Conservation (phyloP, 1,140 invertebrate genomes). For the Lamellibrachia luymesi region DNA sequence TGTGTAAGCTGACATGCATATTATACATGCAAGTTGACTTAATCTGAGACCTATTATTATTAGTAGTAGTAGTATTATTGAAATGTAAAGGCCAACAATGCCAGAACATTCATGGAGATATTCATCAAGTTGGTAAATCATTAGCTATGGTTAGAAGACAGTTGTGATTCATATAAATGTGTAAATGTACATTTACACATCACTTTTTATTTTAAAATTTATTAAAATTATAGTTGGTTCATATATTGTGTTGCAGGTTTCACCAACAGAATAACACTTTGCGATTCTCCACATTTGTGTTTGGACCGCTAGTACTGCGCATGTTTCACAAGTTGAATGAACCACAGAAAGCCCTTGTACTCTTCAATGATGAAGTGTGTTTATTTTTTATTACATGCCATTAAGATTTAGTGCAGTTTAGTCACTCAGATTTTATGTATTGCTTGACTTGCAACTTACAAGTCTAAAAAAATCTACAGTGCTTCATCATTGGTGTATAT, state of each 20-base stretch:
- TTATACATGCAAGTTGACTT: too few species aligned
- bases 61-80: too few species aligned
- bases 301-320: constrained; percentile 82
- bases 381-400: constrained; percentile 12
- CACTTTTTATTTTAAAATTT: neutral
- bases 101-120: too few species aligned
- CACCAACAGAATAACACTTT: constrained; percentile 70
- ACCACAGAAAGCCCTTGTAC: constrained; percentile 66
- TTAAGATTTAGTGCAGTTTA: constrained; percentile 1
- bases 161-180: neutral
- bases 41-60: too few species aligned
- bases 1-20: too few species aligned
- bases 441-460: neutral
- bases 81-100: too few species aligned
- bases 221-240: neutral
- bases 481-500: too few species aligned
- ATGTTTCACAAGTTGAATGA: constrained; percentile 72
- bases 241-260: constrained; percentile 62
- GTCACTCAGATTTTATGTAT: neutral
- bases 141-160: too few species aligned
- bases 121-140: too few species aligned
- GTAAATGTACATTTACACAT: neutral
- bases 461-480: too few species aligned
- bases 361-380: constrained; percentile 37
- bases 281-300: constrained; percentile 74